These are phyloP conservation scores for Sitta carolinensis DNA, from an alignment of 2,797 vertebrate genomes.

Conservation along the genomic window DNA sequence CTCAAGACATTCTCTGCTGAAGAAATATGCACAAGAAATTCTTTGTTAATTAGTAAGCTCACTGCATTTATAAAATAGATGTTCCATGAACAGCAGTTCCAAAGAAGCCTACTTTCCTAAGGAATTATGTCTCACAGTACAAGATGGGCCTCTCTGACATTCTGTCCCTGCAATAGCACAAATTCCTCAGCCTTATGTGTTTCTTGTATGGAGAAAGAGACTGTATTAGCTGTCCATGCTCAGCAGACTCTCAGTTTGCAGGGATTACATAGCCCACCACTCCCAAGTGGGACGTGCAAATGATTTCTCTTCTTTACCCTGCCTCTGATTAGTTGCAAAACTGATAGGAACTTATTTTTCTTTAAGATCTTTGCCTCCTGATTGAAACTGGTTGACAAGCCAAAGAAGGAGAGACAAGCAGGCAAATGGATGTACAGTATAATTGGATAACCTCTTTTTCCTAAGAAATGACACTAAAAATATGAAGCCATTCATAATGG, in stretches of 20 bases:
- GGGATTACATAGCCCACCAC: background rate
- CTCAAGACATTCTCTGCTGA: background rate
- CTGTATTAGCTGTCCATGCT: background rate
- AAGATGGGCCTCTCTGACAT: background rate
- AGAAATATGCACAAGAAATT: background rate
- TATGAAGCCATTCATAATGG: slow-evolving; percentile 40
- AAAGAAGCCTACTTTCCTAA: background rate
- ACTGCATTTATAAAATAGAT: background rate
- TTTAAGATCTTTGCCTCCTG: slow-evolving; percentile 43
- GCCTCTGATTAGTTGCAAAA: slow-evolving; percentile 32
- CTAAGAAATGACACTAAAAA: slow-evolving; percentile 19
- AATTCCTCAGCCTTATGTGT: background rate
- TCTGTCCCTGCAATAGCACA: background rate
- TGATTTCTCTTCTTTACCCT: slow-evolving; percentile 9
- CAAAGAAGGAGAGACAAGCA: background rate
- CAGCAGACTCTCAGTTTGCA: background rate
- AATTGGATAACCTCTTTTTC: slow-evolving; percentile 40
- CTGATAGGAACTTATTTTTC: slow-evolving; percentile 59
- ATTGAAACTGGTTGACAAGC: slow-evolving; percentile 17
- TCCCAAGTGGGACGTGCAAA: background rate
- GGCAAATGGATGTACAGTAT: slow-evolving; percentile 15
- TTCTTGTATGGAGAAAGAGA: background rate
- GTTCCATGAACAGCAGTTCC: background rate
- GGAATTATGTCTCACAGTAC: background rate
- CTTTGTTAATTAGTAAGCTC: background rate